Conservation (phyloP, 2,113 vertebrate species). For the Psittacus erithacus region DNA sequence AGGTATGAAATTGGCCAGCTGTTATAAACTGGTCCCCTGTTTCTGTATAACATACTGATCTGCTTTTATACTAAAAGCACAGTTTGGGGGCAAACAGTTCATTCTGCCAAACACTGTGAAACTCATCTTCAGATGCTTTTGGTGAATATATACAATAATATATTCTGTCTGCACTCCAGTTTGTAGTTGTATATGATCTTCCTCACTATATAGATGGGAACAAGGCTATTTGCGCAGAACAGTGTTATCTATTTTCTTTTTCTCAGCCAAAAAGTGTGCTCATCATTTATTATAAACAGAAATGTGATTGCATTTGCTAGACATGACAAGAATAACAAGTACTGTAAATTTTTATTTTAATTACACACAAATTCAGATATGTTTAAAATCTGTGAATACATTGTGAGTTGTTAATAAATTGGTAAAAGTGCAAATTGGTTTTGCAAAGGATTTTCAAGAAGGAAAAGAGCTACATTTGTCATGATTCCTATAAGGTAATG, state of each 20-base stretch:
- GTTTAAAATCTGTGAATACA: not conserved
- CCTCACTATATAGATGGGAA: not conserved
- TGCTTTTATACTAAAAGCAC: not conserved
- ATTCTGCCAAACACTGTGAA: not conserved
- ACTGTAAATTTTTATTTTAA: not conserved
- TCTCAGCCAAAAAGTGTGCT: not conserved
- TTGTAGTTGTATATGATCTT: not conserved
- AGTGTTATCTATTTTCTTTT: not conserved
- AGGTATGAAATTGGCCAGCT: not conserved
- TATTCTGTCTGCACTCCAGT: not conserved
- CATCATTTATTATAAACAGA: not conserved
- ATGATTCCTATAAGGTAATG: not conserved
- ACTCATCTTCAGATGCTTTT: not conserved
- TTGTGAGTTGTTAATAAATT: not conserved
- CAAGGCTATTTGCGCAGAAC: not conserved
- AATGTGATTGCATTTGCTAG: not conserved
- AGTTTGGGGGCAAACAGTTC: not conserved
- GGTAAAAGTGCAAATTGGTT: not conserved
- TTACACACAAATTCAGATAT: not conserved
- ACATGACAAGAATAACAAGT: not conserved
- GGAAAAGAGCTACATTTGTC: not conserved
- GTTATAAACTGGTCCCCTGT: not conserved
- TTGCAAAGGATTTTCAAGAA: not conserved
- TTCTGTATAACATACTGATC: not conserved
- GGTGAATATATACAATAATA: not conserved